A percentile compares a stretch with the other conserved stretches of the same genome.
Evolutionary conservation across 1,140 invertebrate species (phyloP).

Genomic region (Aethina tumida): DNA sequence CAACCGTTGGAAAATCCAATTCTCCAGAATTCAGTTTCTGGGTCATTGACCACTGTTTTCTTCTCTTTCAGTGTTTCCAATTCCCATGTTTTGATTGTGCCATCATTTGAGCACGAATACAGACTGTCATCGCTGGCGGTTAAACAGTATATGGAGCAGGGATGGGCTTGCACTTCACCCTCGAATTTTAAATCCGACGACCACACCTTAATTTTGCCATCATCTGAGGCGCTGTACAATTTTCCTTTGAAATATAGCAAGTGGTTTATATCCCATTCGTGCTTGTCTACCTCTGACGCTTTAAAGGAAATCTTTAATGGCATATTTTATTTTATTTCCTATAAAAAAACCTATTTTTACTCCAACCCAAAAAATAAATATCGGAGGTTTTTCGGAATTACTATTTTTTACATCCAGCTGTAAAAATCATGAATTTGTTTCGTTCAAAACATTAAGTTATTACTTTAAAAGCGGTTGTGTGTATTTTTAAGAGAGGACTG

Average conservation of each 20-base stretch:
- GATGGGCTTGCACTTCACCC: slow-evolving; percentile 37
- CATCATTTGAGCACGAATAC: slow-evolving; percentile 41
- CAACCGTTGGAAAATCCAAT: slow-evolving; percentile 28
- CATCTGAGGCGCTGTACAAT: slow-evolving; percentile 38
- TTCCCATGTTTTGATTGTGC: slow-evolving; percentile 37
- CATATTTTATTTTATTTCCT: too few relatives aligned
- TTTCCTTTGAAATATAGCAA: slow-evolving; percentile 34
- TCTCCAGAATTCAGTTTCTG: slow-evolving; percentile 33
- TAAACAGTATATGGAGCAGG: slow-evolving; percentile 34
- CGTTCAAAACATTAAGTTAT: too few relatives aligned
- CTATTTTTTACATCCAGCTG: too few relatives aligned
- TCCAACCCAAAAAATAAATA: too few relatives aligned
- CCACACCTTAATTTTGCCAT: slow-evolving; percentile 43
- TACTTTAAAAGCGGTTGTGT: too few relatives aligned
- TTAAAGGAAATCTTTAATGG: slow-evolving; percentile 24
- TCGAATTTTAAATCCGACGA: slow-evolving; percentile 34
- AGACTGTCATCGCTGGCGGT: slow-evolving; percentile 32
- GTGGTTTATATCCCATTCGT: slow-evolving; percentile 35
- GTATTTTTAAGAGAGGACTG: too few relatives aligned
- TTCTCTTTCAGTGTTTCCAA: slow-evolving; percentile 30
- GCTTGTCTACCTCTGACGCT: slow-evolving; percentile 33
- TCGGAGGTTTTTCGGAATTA: too few relatives aligned
- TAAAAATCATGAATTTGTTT: too few relatives aligned
- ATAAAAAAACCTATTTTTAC: too few relatives aligned
- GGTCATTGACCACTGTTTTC: slow-evolving; percentile 22